A percentile compares a stretch with the other conserved stretches of the same genome.
Conservation (phyloP, 2,888 invertebrate species). For the Pyrrhia umbra region DNA sequence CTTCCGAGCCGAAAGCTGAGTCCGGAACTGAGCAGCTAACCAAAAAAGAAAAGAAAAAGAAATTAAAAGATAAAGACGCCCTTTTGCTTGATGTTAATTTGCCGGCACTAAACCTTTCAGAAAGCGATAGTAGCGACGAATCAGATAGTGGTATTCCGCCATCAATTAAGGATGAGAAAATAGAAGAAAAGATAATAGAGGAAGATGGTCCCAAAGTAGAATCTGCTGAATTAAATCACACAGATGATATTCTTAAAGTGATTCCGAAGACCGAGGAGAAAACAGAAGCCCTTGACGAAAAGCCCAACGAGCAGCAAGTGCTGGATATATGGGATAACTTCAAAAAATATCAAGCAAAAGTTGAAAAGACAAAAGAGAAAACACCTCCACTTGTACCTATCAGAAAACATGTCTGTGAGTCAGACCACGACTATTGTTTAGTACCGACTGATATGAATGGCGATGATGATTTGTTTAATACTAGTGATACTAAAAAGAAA, state of each 20-base stretch:
- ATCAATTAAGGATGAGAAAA: slow-evolving; percentile 70
- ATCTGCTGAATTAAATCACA: slow-evolving; percentile 40
- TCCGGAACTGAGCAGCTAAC: slow-evolving; percentile 74
- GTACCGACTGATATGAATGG: slow-evolving; percentile 86
- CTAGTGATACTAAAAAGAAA: slow-evolving; percentile 82
- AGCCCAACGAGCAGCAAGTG: slow-evolving; percentile 91
- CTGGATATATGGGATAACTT: slow-evolving; percentile 95
- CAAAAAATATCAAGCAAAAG: slow-evolving; percentile 93
- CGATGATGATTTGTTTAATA: slow-evolving; percentile 82
- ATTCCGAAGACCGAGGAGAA: slow-evolving; percentile 70
- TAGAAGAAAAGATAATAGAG: slow-evolving; percentile 65
- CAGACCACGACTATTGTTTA: slow-evolving; percentile 95
- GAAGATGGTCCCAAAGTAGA: slow-evolving; percentile 61
- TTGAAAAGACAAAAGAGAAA: slow-evolving; percentile 89
- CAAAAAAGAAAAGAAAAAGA: slow-evolving; percentile 87
- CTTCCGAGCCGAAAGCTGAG: slow-evolving; percentile 78
- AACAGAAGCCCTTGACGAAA: slow-evolving; percentile 81
- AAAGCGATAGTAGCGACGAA: slow-evolving; percentile 95
- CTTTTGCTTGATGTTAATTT: slow-evolving; percentile 90
- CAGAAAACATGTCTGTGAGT: slow-evolving; percentile 90
- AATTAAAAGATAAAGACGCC: slow-evolving; percentile 85
- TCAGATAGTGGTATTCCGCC: slow-evolving; percentile 82
- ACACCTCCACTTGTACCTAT: slow-evolving; percentile 86
- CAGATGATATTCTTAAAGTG: slow-evolving; percentile 47
- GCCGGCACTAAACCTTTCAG: slow-evolving; percentile 95